phyloP scores from a whole-genome alignment of 2,113 vertebrate genomes.

The Sprattus sprattus region DNA sequence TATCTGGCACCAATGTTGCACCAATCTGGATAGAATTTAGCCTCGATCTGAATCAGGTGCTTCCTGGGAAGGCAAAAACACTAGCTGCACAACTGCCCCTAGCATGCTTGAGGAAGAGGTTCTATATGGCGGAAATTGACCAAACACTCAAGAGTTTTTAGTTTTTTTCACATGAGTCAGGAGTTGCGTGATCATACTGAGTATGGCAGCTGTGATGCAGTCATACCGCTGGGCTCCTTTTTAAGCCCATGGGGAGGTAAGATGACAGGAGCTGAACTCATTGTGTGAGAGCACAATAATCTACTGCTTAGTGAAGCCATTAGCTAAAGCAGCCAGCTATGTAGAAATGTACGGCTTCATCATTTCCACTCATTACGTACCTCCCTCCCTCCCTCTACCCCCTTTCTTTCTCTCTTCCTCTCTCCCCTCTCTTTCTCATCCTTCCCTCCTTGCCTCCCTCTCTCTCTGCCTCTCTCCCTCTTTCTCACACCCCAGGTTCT shows the following conservation, averaged over 20 bases:
- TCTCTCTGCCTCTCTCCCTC: background rate
- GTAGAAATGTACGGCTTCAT: conserved; percentile 1
- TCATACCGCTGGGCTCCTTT: background rate
- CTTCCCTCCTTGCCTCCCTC: background rate
- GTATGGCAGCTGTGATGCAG: conserved; percentile 3
- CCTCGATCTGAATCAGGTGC: too few relatives aligned
- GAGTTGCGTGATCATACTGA: background rate
- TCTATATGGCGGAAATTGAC: background rate
- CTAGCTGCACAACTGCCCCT: background rate
- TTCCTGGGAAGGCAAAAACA: too few relatives aligned
- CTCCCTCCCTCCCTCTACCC: background rate
- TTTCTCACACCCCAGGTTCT: conserved; percentile 11
- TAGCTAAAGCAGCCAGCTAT: conserved; percentile 11
- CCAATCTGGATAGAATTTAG: too few relatives aligned
- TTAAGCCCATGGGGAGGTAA: background rate
- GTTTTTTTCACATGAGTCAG: background rate
- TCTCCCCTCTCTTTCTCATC: background rate
- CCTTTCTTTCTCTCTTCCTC: background rate
- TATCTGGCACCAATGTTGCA: too few relatives aligned
- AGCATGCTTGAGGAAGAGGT: background rate
- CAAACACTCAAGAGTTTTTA: background rate
- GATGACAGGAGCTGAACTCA: conserved; percentile 6
- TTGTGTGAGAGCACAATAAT: conserved; percentile 2
- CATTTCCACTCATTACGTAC: background rate
- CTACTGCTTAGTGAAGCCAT: conserved; percentile 16